Evolutionary conservation across 2,888 invertebrate genomes (phyloP).

Genomic region (Drosophila neonasuta): DNA sequence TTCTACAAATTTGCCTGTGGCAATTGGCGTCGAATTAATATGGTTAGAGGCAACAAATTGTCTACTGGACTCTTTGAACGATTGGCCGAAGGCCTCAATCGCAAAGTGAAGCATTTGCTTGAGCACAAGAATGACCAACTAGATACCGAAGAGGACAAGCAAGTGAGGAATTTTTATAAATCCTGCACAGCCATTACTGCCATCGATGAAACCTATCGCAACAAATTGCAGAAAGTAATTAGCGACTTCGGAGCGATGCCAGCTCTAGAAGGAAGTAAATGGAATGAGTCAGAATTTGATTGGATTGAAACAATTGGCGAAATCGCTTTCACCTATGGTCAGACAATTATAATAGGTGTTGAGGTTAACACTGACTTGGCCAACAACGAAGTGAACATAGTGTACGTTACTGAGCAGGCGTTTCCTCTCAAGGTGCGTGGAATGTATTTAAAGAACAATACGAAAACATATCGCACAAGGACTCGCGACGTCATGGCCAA

Average conservation of each 20-base stretch:
- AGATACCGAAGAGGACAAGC: slow-evolving; percentile 68
- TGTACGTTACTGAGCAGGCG: neutral
- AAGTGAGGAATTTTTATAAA: slow-evolving; percentile 75
- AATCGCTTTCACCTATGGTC: slow-evolving; percentile 63
- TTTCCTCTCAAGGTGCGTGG: neutral
- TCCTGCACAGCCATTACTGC: slow-evolving; percentile 64
- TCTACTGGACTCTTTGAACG: slow-evolving; percentile 75
- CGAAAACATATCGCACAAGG: neutral
- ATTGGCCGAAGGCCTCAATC: slow-evolving; percentile 60
- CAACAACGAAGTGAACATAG: neutral
- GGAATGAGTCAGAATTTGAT: slow-evolving; percentile 72
- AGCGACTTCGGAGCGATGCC: slow-evolving; percentile 77
- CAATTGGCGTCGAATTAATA: slow-evolving; percentile 68
- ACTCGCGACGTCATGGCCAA: slow-evolving; percentile 21
- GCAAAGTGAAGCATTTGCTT: slow-evolving; percentile 62
- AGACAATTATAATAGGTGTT: slow-evolving; percentile 57
- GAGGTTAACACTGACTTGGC: slow-evolving; percentile 55
- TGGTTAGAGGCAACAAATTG: slow-evolving; percentile 50
- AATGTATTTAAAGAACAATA: neutral
- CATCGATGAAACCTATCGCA: slow-evolving; percentile 38
- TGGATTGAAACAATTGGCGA: slow-evolving; percentile 70
- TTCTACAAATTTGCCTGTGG: slow-evolving; percentile 80
- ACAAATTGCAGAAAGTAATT: slow-evolving; percentile 58
- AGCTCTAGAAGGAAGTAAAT: slow-evolving; percentile 56
- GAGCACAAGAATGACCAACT: slow-evolving; percentile 25